These are phyloP conservation scores for Nomia melanderi DNA, from an alignment of 1,140 invertebrate genomes.

Conservation along the genomic window DNA sequence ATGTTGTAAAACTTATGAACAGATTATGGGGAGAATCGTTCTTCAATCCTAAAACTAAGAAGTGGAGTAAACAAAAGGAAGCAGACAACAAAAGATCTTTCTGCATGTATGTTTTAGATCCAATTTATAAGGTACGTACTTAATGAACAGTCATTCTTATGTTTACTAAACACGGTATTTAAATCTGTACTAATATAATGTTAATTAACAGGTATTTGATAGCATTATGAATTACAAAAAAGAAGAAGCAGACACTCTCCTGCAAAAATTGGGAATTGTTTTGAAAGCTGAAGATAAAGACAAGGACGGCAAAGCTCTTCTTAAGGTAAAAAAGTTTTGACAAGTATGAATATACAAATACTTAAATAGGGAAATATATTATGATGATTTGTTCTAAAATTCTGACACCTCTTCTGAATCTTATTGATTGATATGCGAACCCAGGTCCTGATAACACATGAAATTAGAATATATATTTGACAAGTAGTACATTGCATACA, in stretches of 20 bases:
- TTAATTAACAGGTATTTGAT: conserved; percentile 89
- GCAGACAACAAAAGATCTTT: conserved; percentile 97
- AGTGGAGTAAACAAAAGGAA: conserved; percentile 97
- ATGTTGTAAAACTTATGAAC: conserved; percentile 98
- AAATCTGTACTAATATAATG: neutral
- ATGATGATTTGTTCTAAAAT: conserved; percentile 73
- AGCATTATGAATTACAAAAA: conserved; percentile 99
- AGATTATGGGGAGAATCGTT: conserved; percentile 98
- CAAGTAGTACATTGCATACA: conserved; percentile 3
- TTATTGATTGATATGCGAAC: conserved; percentile 69
- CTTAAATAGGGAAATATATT: neutral
- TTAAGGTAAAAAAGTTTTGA: conserved; percentile 84
- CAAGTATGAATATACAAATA: neutral
- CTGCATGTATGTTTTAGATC: conserved; percentile 98
- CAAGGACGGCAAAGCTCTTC: conserved; percentile 94
- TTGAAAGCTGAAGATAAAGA: conserved; percentile 97
- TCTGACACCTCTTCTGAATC: conserved; percentile 80
- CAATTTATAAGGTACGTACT: conserved; percentile 94
- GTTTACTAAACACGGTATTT: conserved; percentile 1
- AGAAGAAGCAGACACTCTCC: conserved; percentile 92
- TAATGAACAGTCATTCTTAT: neutral
- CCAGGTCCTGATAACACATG: conserved; percentile 55
- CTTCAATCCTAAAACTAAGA: conserved; percentile 98
- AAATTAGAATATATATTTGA: conserved; percentile 2
- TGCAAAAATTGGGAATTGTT: conserved; percentile 95